Base-by-base conservation (phyloP, 2,113 vertebrate species). In the Anhinga rufa region DNA sequence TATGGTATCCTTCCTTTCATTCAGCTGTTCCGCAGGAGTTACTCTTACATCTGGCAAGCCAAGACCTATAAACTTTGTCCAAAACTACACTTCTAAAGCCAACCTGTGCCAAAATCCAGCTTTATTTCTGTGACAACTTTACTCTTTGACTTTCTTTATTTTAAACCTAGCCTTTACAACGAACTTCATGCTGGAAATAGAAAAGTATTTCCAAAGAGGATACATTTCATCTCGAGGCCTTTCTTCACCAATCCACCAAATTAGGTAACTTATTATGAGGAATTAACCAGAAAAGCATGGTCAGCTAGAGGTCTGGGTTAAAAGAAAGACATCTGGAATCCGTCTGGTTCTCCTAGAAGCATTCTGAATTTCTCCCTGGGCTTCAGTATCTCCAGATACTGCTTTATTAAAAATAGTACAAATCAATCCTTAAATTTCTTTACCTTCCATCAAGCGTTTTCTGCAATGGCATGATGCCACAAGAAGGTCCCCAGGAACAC, bases 291-390 rank as follows among this genome's bases (percentile, higher is more conserved):
- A 87, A 90, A 95, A 88, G 22, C 17, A 69, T 42, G 52, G 76
- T 60, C 77, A 92, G 64, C 72, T 61, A 64, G 14, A 74, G 54
- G 72, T 46, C 26, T 10, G 9, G 55, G 75, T 94, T 97, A 95
- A 95, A 97, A 96, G 28, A 72, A 95, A 95, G 79, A 78, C 94
- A 93, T 94, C 92, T 97, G 95, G 88, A 88, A 96, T 72, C 46
- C 3, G 46, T 88, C 58, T 91, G 52, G 57, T 49, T 87, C 81
- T 60, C 91, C 85, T 38, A 85, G 82, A 77, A 92, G 17, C 75
- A 81, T 61, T 81, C 60, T 69, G 17, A 85, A 84, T 64, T 77
- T 78, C 17, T 72, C 74, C 40, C 46, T 44, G 51, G 52, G 79
- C 72, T 75, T 88, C 68, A 68, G 17, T 40, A 90, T 57, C 76